A percentile compares a stretch with the other conserved stretches of the same genome.
Conservation (phyloP, 2,113 vertebrate genomes). For the Hypocryptadius cinnamomeus region DNA sequence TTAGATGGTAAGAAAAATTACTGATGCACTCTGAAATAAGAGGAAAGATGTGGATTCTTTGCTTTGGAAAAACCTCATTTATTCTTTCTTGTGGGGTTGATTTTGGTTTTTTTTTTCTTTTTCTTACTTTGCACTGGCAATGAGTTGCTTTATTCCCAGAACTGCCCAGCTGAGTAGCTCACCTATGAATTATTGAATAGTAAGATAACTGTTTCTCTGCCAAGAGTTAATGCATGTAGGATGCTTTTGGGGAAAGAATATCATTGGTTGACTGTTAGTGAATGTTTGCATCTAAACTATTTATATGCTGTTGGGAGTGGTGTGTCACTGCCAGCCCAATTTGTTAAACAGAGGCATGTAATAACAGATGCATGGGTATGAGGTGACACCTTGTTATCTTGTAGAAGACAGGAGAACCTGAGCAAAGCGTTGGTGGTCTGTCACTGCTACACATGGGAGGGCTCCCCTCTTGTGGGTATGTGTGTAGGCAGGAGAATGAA, state of each 20-base stretch:
- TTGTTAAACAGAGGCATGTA: background rate
- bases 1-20: background rate
- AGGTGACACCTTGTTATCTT: background rate
- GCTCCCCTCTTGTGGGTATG: background rate
- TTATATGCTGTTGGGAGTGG: background rate
- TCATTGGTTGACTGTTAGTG: background rate
- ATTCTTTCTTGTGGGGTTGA: background rate
- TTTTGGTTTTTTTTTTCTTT: background rate
- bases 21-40: background rate
- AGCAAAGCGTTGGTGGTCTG: background rate
- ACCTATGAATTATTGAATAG: constrained; percentile 40
- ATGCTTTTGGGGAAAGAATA: background rate
- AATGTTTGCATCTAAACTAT: constrained; percentile 28
- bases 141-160: constrained; percentile 24
- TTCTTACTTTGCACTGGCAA: background rate
- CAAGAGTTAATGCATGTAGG: constrained; percentile 23
- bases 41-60: background rate
- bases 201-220: constrained; percentile 31
- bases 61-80: background rate
- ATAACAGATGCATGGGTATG: background rate
- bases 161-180: constrained; percentile 13
- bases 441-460: background rate
- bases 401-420: background rate
- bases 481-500: background rate
- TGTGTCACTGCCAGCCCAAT: background rate